Evolutionary conservation across 2,113 vertebrate genomes (phyloP), one percentile per base, ranked within the genome.

Genomic region (Symphodus melops): DNA sequence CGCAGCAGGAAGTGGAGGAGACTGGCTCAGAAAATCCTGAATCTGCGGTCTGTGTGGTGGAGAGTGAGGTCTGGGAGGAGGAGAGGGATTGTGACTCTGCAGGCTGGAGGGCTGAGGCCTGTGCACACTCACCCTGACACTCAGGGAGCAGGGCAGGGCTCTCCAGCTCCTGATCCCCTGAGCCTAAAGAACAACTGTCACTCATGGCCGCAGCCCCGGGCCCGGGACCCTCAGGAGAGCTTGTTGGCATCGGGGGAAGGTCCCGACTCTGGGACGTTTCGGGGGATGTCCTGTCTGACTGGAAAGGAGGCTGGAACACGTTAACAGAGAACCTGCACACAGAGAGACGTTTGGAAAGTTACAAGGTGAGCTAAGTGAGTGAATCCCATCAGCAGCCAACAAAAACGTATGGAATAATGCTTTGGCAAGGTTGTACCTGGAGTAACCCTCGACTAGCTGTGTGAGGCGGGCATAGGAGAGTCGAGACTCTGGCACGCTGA

Each of bases 301-400:
- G 96, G 91, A 96, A 97, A 0, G 98, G 98, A 54, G 98, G 98
- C 91, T 99, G 97, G 93, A 99, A 99, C 69, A 99, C 98, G 1
- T 97, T 97, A 80, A 99, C 96, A 0, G 97, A 99, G 91, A 98
- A 99, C 93, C 95, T 95, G 83, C 46, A 53, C 8, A 68, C 10
- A 81, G 57, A 68, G 14, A 55, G 3, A 62, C 17, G 57, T 44
- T 5, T 16, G 20, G 8, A 9, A 55, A 20, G 13, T 1, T 13
- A 39, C 39, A 28, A 9, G 12, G 39, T 61, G 11, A 53, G 3
- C 19, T 49, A 52, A 6, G 13, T 9, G 14, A 39, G n/a, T 3
- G 33, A 36, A 9, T 7, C 7, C 16, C 46, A 48, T 33, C 39
- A 41, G 39, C 11, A 11, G 11, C 39, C 39, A 33, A 2, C 11